These are phyloP conservation scores for Hiodon tergisus DNA, from an alignment of 2,113 vertebrate species.

Conservation along the genomic window DNA sequence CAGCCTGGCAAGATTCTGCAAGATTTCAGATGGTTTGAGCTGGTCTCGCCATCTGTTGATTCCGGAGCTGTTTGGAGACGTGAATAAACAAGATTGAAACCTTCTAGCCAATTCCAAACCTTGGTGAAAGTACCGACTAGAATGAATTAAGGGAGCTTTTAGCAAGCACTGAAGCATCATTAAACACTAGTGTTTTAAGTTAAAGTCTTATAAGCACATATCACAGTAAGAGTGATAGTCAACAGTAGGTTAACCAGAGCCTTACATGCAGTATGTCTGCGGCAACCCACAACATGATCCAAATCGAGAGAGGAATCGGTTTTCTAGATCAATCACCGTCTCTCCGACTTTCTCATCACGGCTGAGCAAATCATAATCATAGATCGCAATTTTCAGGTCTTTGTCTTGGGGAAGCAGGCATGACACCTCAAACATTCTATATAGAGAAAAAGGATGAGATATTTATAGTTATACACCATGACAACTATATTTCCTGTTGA, in stretches of 20 bases:
- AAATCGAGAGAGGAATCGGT: constrained; percentile 88
- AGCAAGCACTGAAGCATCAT: no score
- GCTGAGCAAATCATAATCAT: constrained; percentile 86
- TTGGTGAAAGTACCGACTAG: no score
- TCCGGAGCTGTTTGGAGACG: constrained; percentile 71
- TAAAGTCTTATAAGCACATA: no score
- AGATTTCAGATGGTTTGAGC: constrained; percentile 77
- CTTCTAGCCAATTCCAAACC: no score
- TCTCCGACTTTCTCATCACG: constrained; percentile 95
- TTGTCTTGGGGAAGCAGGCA: constrained; percentile 97
- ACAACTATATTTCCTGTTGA: no score
- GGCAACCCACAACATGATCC: constrained; percentile 88
- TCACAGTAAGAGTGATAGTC: no score
- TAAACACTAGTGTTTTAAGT: no score
- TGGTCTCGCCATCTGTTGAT: constrained; percentile 93
- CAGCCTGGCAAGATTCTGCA: constrained; percentile 80
- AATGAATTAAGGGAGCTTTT: no score
- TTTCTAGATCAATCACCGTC: constrained; percentile 91
- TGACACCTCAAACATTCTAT: constrained; percentile 90
- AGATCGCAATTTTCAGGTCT: constrained; percentile 90
- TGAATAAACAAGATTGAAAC: background rate
- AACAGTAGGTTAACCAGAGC: background rate
- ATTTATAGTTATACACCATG: no score
- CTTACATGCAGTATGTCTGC: constrained; percentile 89
- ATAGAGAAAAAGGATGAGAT: constrained; percentile 9